Base-by-base conservation (phyloP, 2,888 invertebrate genomes). In the Chorisops tibialis region DNA sequence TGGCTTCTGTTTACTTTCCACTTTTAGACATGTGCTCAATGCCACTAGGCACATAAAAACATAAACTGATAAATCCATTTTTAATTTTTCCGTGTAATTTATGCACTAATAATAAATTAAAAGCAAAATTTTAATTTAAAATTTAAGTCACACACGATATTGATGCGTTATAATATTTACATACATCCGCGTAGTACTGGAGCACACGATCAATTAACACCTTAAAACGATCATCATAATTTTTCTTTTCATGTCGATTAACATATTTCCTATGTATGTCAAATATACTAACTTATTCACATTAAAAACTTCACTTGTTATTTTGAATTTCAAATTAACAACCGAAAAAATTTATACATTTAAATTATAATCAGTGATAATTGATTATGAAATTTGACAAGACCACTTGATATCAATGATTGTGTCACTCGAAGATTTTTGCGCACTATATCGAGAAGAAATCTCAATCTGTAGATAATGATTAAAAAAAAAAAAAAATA, bases 1-100 rank as follows among this genome's bases (percentile, higher is more conserved):
- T 70, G 84, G 83, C 74, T 87, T 87, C 56, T 75, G 75, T 73
- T 78, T 77, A 61, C 72, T 75, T 65, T 74, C 76, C 59, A 71
- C 73, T 67, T 56, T 72, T 71, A 67, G 69, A 52, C 69, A 68
- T 43, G 71, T 69, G 69, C 71, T 72, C 60, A 76, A 67, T 63
- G 74, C 72, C 70, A 75, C 67, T 60, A 78, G 68, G 68, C 73
- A 74, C 63, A 72, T 65, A 65, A 73, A 69, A 39, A 77, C 68
- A 58, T 74, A 69, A 64, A 70, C 68, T 62, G 70, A 69, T 72
- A 77, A 72, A 74, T 78, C 77, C 78, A 78, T 78, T 61, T 66
- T 63, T n/a, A n/a, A 30, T 30, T 30, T 30, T 30, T 30, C n/a
- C 7, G 30, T 30, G 30, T 30, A 30, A 5, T 5, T 30, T 30